Percentiles rank a stretch among this genome's conserved stretches.
phyloP scores from a whole-genome alignment of 2,113 vertebrate species.

The Chauna torquata region DNA sequence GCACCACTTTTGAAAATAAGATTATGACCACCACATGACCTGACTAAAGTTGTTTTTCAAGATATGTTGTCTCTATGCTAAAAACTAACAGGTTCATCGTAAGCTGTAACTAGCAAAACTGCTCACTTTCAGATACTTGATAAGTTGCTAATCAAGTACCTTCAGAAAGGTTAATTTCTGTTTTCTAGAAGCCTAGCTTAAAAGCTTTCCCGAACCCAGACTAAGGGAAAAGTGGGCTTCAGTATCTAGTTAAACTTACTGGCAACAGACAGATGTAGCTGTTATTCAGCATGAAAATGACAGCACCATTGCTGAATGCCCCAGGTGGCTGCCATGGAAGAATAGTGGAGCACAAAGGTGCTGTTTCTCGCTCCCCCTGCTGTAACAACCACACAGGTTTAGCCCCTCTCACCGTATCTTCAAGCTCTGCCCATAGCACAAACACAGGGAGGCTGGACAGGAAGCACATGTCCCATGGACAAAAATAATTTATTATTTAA shows the following conservation, averaged over 20 bases:
- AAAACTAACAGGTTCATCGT: background rate
- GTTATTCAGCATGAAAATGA: background rate
- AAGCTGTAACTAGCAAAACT: background rate
- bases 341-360: background rate
- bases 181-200: background rate
- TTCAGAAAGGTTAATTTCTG: background rate
- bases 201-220: background rate
- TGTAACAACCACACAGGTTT: background rate
- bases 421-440: background rate
- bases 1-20: background rate
- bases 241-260: background rate
- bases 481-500: background rate
- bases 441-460: fast-evolving
- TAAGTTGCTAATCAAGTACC: background rate
- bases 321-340: background rate
- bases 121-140: background rate
- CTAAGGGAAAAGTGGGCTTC: background rate
- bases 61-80: background rate
- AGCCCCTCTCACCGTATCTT: background rate
- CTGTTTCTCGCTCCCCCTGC: background rate
- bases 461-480: background rate
- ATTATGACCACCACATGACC: background rate
- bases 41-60: background rate
- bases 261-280: background rate
- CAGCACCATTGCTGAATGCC: background rate